Evolutionary conservation across 2,888 invertebrate genomes (phyloP).

Genomic region (Scaptomyza flava): DNA sequence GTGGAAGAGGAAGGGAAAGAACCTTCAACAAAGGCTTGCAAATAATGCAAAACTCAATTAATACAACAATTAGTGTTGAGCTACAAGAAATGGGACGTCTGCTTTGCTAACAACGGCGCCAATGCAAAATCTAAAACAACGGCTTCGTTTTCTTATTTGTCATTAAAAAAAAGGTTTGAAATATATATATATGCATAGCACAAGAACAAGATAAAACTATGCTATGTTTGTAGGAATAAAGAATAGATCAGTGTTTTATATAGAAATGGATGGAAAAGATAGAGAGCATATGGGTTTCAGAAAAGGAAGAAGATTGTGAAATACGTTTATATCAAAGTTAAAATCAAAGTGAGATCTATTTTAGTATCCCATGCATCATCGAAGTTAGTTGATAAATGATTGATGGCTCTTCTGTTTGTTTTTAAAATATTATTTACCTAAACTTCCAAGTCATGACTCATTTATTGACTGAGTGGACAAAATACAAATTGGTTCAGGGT

Average conservation of each 20-base stretch:
- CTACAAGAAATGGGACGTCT: conserved; percentile 67
- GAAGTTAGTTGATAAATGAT: too few species aligned
- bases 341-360: too few species aligned
- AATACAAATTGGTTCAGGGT: conserved; percentile 30
- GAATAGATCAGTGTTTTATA: not conserved
- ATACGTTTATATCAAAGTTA: not conserved
- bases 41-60: conserved; percentile 53
- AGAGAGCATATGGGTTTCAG: too few species aligned
- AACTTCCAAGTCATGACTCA: conserved; percentile 23
- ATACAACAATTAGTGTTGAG: conserved; percentile 62
- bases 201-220: not conserved
- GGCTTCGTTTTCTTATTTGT: not conserved
- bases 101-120: not conserved
- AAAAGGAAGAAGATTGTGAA: not conserved
- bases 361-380: too few species aligned
- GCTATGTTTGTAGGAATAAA: not conserved
- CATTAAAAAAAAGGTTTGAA: not conserved
- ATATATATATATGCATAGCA: not conserved
- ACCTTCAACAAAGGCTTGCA: conserved; percentile 21
- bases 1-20: not conserved
- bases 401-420: too few species aligned
- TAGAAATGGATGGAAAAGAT: not conserved
- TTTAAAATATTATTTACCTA: not conserved
- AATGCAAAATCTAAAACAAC: not conserved
- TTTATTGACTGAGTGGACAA: conserved; percentile 11